Evolutionary conservation across 2,113 vertebrate genomes (phyloP).

Genomic region (Ptilonorhynchus violaceus): DNA sequence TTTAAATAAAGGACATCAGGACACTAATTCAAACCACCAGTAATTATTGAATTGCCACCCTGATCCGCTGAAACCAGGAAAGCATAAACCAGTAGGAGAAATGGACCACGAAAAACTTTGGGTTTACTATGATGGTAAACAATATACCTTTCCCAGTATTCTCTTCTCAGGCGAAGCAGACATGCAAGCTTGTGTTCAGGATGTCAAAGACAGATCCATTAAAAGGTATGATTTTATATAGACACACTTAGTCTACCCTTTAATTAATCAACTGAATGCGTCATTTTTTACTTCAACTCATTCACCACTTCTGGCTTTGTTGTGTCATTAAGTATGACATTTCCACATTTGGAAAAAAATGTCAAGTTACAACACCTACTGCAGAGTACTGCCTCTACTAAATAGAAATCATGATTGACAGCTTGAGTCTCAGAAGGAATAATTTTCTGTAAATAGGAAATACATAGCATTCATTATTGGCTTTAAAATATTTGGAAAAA

Average conservation of each 20-base stretch:
- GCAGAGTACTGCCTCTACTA: background rate
- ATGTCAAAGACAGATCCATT: background rate
- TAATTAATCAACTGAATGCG: slow-evolving; percentile 22
- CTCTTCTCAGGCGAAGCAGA: background rate
- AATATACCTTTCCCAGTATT: background rate
- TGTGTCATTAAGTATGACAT: slow-evolving; percentile 56
- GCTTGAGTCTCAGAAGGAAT: background rate
- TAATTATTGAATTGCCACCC: background rate
- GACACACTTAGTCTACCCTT: background rate
- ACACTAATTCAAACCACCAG: background rate
- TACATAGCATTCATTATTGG: background rate
- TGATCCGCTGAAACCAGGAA: background rate
- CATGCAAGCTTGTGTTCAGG: background rate
- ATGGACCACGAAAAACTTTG: background rate
- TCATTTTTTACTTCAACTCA: slow-evolving; percentile 20
- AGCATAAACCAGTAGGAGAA: background rate
- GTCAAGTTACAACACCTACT: background rate
- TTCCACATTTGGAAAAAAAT: slow-evolving; percentile 30
- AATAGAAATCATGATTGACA: slow-evolving; percentile 32
- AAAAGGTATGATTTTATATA: background rate
- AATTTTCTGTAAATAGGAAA: slow-evolving; percentile 39
- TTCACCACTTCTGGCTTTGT: slow-evolving; percentile 13
- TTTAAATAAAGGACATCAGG: background rate
- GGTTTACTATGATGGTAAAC: background rate
- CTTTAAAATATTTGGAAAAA: background rate